These are phyloP conservation scores for Cephus nigrinus DNA, from an alignment of 2,888 invertebrate species.

Conservation along the genomic window DNA sequence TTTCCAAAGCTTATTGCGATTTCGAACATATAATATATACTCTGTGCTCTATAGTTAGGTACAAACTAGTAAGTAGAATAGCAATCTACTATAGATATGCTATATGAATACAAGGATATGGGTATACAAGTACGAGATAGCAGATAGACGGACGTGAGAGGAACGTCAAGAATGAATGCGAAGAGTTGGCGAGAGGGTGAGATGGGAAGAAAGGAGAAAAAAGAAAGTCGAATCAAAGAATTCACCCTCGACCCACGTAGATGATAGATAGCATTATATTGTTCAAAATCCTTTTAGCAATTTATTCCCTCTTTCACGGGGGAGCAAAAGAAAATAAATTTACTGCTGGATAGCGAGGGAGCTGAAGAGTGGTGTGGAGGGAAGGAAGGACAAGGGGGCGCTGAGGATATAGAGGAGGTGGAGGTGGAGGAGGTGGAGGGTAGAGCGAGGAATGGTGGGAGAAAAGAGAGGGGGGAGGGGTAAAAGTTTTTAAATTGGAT, in stretches of 20 bases:
- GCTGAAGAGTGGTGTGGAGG: constrained; percentile 18
- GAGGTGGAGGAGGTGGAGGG: constrained; percentile 16
- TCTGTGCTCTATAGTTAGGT: background rate
- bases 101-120: background rate
- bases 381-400: constrained; percentile 13
- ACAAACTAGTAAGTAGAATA: background rate
- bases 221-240: constrained; percentile 48
- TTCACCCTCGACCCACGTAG: constrained; percentile 26
- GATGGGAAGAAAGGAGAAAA: constrained; percentile 11
- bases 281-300: constrained; percentile 57
- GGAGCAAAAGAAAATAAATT: constrained; percentile 54
- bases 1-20: background rate
- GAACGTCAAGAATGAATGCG: constrained; percentile 4
- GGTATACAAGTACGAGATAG: background rate
- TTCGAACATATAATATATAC: background rate
- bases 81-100: background rate
- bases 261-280: constrained; percentile 52
- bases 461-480: constrained; percentile 38
- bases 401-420: background rate
- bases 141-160: background rate
- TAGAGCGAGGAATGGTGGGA: constrained; percentile 17
- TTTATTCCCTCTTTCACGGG: constrained; percentile 44
- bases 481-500: constrained; percentile 65
- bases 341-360: constrained; percentile 32
- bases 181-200: constrained; percentile 12